Percentiles rank a stretch among this genome's conserved stretches.
phyloP scores from a whole-genome alignment of 2,797 vertebrate genomes.

The Ceryle rudis region DNA sequence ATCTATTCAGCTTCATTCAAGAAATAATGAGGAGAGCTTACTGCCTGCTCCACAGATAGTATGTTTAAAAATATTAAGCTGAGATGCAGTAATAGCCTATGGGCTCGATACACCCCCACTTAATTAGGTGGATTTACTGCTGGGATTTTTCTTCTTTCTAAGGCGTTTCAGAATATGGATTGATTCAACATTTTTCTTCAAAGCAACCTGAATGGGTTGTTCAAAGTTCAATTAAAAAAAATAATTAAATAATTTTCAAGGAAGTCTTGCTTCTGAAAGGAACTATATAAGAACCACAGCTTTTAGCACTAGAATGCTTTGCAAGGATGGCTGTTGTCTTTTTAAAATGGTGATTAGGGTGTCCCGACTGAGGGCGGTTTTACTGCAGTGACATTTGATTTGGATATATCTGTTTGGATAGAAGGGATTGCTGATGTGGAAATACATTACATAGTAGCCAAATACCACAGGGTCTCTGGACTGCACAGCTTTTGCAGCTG shows the following conservation, averaged over 20 bases:
- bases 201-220: conserved; percentile 24
- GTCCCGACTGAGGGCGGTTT: not conserved
- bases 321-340: not conserved
- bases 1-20: conserved; percentile 45
- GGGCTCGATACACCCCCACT: conserved; percentile 31
- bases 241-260: not conserved
- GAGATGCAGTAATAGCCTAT: conserved; percentile 37
- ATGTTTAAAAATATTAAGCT: conserved; percentile 59
- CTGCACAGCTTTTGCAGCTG: not conserved
- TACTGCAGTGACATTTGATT: not conserved
- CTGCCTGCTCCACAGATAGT: not conserved
- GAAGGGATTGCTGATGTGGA: not conserved
- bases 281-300: not conserved
- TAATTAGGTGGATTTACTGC: conserved; percentile 67
- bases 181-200: conserved; percentile 48
- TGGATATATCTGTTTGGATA: not conserved
- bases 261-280: not conserved
- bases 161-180: conserved; percentile 23
- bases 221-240: conserved; percentile 1
- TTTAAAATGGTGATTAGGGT: not conserved
- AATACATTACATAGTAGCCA: not conserved
- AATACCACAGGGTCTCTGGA: not conserved
- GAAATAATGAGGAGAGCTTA: conserved; percentile 60
- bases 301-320: not conserved
- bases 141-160: conserved; percentile 60